Evolutionary conservation across 2,797 vertebrate species (phyloP).

Genomic region (Falco rusticolus): DNA sequence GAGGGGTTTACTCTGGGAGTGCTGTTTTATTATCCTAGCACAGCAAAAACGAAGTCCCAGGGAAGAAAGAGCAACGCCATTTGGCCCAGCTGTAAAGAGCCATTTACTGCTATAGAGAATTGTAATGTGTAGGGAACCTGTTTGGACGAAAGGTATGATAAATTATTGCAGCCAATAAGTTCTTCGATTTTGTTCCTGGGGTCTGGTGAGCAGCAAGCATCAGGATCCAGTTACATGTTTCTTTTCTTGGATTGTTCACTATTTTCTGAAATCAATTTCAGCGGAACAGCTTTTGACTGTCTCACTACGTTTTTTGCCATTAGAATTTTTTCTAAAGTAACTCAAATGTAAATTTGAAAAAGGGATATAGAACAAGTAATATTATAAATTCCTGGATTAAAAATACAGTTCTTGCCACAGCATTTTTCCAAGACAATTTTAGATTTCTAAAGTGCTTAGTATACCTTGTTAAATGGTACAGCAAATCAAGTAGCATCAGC

Average conservation of each 20-base stretch:
- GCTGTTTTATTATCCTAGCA: background rate
- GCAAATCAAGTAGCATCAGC: background rate
- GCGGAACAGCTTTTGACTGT: conserved; percentile 21
- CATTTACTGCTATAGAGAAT: conserved; percentile 32
- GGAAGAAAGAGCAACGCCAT: background rate
- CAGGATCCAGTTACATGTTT: conserved; percentile 58
- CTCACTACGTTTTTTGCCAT: background rate
- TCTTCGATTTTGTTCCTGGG: conserved; percentile 59
- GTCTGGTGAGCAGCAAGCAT: conserved; percentile 62
- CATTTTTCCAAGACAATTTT: background rate
- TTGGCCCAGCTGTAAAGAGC: conserved; percentile 36
- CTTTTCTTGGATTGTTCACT: conserved; percentile 61
- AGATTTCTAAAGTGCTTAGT: background rate
- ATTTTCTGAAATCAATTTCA: conserved; percentile 52
- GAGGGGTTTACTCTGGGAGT: background rate
- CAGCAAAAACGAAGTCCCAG: background rate
- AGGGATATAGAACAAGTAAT: background rate
- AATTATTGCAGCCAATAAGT: conserved; percentile 66
- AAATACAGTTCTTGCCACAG: background rate
- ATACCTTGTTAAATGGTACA: background rate
- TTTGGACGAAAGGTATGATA: conserved; percentile 60
- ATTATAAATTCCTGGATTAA: background rate
- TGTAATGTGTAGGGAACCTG: conserved; percentile 40
- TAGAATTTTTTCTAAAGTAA: conserved; percentile 6
- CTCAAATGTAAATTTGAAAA: background rate